Conservation (phyloP, 2,113 vertebrate species). For the Typhlomys cinereus region DNA sequence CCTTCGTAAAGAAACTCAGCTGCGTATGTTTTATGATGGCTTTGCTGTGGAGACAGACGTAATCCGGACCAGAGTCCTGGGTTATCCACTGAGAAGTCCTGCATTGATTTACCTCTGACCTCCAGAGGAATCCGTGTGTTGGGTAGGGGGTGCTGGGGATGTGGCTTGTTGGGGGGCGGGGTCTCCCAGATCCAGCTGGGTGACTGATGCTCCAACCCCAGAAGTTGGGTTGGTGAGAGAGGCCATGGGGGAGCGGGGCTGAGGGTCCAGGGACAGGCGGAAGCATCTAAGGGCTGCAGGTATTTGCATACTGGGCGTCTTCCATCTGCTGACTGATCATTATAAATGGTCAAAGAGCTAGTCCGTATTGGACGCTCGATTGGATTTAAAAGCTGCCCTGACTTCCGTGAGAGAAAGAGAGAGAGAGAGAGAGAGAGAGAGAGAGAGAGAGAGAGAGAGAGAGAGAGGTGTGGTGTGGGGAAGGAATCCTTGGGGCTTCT, state of each 20-base stretch:
- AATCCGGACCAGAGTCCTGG: background rate
- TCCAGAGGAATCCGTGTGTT: background rate
- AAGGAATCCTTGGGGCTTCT: background rate
- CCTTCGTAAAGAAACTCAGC: background rate
- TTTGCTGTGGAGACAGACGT: background rate
- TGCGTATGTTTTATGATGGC: background rate
- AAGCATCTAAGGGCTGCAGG: background rate
- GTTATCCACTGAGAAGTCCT: background rate
- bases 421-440: no score
- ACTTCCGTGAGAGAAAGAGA: rapidly evolving
- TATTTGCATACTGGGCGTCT: background rate
- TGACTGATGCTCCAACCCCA: no score
- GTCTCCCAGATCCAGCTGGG: no score
- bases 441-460: no score
- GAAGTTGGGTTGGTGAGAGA: background rate
- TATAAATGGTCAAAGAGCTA: no score
- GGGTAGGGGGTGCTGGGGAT: background rate
- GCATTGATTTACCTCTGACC: no score
- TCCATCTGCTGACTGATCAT: no score
- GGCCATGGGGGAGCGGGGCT: rapidly evolving
- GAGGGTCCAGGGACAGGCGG: no score
- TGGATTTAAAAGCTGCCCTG: rapidly evolving
- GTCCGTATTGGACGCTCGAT: rapidly evolving
- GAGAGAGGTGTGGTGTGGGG: no score
- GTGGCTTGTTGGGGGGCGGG: rapidly evolving